A percentile compares a stretch with the other conserved stretches of the same genome.
Evolutionary conservation across 2,797 vertebrate species (phyloP).

Genomic region (Australoheros facetus): DNA sequence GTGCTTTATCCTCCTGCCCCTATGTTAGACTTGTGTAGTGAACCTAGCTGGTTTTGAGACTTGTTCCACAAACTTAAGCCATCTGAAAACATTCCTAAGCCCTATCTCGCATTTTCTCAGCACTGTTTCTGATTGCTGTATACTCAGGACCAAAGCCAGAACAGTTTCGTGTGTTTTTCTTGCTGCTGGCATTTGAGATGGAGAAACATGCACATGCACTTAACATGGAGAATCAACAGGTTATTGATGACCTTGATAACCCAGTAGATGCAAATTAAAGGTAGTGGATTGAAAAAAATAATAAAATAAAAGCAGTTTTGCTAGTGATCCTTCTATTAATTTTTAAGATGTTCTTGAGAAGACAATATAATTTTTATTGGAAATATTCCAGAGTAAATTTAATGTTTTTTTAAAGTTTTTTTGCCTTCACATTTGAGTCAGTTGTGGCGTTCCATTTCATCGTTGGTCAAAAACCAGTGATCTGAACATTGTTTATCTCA

Average conservation of each 20-base stretch:
- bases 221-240: not conserved
- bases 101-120: slow-evolving; percentile 60
- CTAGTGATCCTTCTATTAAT: not conserved
- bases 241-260: slow-evolving; percentile 2
- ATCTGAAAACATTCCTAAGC: slow-evolving; percentile 63
- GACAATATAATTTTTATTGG: not conserved
- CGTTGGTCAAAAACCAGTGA: not conserved
- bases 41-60: slow-evolving; percentile 53
- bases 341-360: not conserved
- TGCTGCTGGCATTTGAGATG: slow-evolving; percentile 23
- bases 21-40: slow-evolving; percentile 1
- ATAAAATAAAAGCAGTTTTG: not conserved
- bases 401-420: not conserved
- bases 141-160: slow-evolving; percentile 48
- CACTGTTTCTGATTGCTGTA: slow-evolving; percentile 43
- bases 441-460: not conserved
- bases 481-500: not conserved
- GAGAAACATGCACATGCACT: slow-evolving; percentile 21
- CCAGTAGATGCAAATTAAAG: slow-evolving; percentile 1
- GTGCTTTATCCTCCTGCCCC: slow-evolving; percentile 20
- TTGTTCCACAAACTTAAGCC: slow-evolving; percentile 52
- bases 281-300: not conserved
- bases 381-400: not conserved
- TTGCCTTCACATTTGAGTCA: not conserved
- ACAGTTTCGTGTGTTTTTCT: slow-evolving; percentile 34